Base-by-base conservation (phyloP, 2,797 vertebrate genomes). In the Scolopax bukidnonensis region DNA sequence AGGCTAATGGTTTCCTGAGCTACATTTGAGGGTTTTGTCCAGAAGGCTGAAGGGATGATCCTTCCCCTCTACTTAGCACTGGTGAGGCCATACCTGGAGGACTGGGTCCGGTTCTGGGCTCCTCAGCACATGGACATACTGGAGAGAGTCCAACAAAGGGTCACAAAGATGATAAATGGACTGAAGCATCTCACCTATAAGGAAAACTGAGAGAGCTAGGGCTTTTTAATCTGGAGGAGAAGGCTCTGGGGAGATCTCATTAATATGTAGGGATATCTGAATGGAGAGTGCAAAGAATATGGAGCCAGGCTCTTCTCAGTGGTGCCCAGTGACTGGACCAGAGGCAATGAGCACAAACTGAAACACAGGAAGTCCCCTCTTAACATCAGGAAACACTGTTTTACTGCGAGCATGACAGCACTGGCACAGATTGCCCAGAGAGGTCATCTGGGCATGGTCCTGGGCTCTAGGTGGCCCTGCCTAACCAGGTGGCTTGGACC, bases 91-190 rank as follows among this genome's bases (percentile, higher is more conserved):
- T 18, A 28, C 6, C n/a, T 3, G 4, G 27, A 38, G 23, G 21
- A 16, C 27, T 15, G 20, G 4, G 20, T 14, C 32, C 27, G 28
- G 32, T 59, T 5, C 48, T 16, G 5, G 23, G 24, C 6, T 57
- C 20, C 57, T 73, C 36, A 28, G 38, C 12, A 18, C 7, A 12
- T 1, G 17, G 30, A 28, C 43, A 27, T 5, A 3, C 0, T 1
- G 53, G 21, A 75, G 2, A 27, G 5, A 73, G 33, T 32, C 47
- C 68, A 59, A 4, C 3, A 2, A 89, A 81, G 15, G 13, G 18
- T 32, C 40, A 48, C 10, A 3, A n/a, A 63, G 21, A 24, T 40
- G 20, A 57, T 20, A 6, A 30, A 59, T 20, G 36, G 9, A 56
- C 27, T 61, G 32, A 9, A 75, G 16, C 63, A 69, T 16, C 23